Conservation (phyloP, 2,797 vertebrate species). For the Remorina albescens region DNA sequence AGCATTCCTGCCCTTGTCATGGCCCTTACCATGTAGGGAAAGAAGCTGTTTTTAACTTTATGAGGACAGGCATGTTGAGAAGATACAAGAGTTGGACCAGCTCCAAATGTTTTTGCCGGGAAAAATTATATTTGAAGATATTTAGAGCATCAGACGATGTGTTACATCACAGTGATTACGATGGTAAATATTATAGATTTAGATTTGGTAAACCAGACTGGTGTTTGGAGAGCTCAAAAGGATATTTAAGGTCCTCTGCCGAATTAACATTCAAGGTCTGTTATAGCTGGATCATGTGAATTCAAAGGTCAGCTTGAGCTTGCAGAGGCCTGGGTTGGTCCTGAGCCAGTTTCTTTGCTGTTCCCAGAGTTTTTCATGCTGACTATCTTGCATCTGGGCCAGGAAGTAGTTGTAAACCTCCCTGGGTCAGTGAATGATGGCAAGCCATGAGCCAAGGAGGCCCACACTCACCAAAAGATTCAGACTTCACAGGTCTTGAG, state of each 20-base stretch:
- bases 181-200: slow-evolving; percentile 7
- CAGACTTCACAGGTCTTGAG: slow-evolving; percentile 67
- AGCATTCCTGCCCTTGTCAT: slow-evolving; percentile 35
- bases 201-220: slow-evolving; percentile 18
- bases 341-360: slow-evolving; percentile 32
- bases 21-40: slow-evolving; percentile 75
- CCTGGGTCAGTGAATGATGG: slow-evolving; percentile 55
- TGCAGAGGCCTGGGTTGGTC: slow-evolving; percentile 48
- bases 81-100: slow-evolving; percentile 46
- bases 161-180: slow-evolving; percentile 33
- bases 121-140: slow-evolving; percentile 31
- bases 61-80: slow-evolving; percentile 52
- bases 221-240: slow-evolving; percentile 1
- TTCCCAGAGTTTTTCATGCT: slow-evolving; percentile 63
- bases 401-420: slow-evolving; percentile 62
- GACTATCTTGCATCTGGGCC: slow-evolving; percentile 20
- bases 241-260: slow-evolving; percentile 26
- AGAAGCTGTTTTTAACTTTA: slow-evolving; percentile 30
- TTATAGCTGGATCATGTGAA: slow-evolving; percentile 34
- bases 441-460: slow-evolving; percentile 44
- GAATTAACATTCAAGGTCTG: slow-evolving; percentile 4
- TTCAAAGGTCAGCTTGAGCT: slow-evolving; percentile 44
- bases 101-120: slow-evolving; percentile 44
- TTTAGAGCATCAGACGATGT: slow-evolving; percentile 38
- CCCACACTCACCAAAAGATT: slow-evolving; percentile 32